Conservation (phyloP, 2,797 vertebrate genomes). For the Valencia hispanica region DNA sequence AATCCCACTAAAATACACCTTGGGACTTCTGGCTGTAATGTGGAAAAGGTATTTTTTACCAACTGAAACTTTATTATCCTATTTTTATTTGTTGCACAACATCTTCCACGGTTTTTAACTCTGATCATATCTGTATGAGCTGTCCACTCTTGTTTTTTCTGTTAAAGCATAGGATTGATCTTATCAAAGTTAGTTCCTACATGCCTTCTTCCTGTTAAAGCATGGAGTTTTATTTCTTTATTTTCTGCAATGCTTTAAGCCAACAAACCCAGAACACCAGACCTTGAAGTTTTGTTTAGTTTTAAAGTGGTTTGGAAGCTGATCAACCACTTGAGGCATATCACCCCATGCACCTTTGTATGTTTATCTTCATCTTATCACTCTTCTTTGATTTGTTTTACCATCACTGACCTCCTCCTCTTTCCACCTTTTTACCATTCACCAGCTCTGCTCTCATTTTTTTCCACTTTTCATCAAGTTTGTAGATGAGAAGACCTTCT, state of each 20-base stretch:
- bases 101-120: background rate
- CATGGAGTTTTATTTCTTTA: background rate
- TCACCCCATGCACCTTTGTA: background rate
- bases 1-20: background rate
- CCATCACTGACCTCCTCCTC: constrained; percentile 2
- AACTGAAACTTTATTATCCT: background rate
- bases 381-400: background rate
- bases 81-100: background rate
- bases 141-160: background rate
- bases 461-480: constrained; percentile 21
- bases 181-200: background rate
- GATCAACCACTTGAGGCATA: background rate
- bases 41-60: background rate
- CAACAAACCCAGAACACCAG: background rate
- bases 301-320: background rate
- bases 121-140: too few relatives aligned
- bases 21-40: background rate
- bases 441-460: constrained; percentile 8
- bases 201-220: background rate
- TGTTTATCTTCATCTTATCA: constrained; percentile 5
- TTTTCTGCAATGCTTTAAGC: background rate
- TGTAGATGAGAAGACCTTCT: constrained; percentile 5
- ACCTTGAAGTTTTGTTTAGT: background rate
- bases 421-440: constrained; percentile 1
- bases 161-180: background rate